Evolutionary conservation across 1,140 invertebrate genomes (phyloP), one percentile per base, ranked within the genome.

Genomic region (Drosophila quadrilineata): DNA sequence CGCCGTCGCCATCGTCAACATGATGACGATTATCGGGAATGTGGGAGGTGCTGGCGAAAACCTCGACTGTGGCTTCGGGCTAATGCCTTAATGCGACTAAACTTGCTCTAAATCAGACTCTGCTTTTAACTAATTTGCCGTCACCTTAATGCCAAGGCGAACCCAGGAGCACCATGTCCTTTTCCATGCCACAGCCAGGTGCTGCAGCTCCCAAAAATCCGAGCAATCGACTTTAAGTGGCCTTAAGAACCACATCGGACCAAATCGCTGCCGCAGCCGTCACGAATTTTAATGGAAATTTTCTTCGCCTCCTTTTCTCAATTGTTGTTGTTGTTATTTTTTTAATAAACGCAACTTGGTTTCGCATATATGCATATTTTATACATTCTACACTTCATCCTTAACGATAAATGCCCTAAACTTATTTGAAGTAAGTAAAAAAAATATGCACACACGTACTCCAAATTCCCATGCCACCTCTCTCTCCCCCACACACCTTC

Each of bases 41-140:
- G n/a, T n/a, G n/a, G 52, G 57, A 19, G 58, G 17, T 40, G 6
- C 56, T 14, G 16, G 26, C 9, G 8, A 10, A 16, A 3, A 10
- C 12, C 10, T 16, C 22, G 48, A 21, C 53, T 14, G 19, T 12
- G 69, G 54, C 69, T 28, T 43, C 31, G 38, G 52, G 59, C 69
- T 82, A 77, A 85, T 84, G 77, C 77, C 74, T 85, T 84, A 84
- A 84, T 84, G 70, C 75, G 72, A 59, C 72, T 71, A 75, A 79
- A 86, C 60, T 84, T 63, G 36, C 67, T 85, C 74, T 85, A 85
- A 84, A 85, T 79, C 80, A 64, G 70, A 43, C 36, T n/a, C n/a
- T 54, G 74, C 79, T 86, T 79, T 62, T 35, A 73, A 79, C 80
- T 86, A 84, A 84, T 84, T 84, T 84, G 40, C 63, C 62, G 49